Conservation (phyloP, 2,797 vertebrate genomes). For the Merluccius polli region DNA sequence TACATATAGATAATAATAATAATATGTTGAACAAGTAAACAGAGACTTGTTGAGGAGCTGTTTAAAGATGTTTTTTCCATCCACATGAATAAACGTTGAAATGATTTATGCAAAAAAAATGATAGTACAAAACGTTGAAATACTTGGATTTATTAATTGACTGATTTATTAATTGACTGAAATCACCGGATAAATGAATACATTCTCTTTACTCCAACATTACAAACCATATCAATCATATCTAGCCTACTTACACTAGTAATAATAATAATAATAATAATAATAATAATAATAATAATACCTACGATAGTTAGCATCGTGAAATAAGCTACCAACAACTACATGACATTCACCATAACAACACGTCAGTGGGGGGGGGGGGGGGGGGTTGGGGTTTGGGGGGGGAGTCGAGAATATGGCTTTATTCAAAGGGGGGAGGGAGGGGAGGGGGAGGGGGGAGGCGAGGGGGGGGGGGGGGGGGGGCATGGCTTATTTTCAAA, state of each 20-base stretch:
- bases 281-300: conserved; percentile 68
- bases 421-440: conserved; percentile 51
- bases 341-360: conserved; percentile 68
- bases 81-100: not conserved
- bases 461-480: conserved; percentile 41
- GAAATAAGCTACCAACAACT: conserved; percentile 68
- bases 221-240: conserved; percentile 68
- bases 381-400: not conserved
- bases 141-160: conserved; percentile 66
- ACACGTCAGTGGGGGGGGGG: conserved; percentile 45
- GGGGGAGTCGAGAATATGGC: conserved; percentile 65
- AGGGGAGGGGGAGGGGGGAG: conserved; percentile 28
- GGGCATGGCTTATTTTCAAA: conserved; percentile 73
- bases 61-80: not conserved
- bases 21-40: not conserved
- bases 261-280: conserved; percentile 58
- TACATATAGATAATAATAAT: too few relatives aligned
- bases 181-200: conserved; percentile 69
- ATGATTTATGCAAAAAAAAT: not conserved
- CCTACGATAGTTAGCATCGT: conserved; percentile 66
- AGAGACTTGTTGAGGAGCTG: not conserved
- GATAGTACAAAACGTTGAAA: conserved; percentile 12
- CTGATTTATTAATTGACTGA: conserved; percentile 35
- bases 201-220: conserved; percentile 72
- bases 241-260: conserved; percentile 60